Conservation (phyloP, 2,113 vertebrate genomes). For the Melanerpes formicivorus region DNA sequence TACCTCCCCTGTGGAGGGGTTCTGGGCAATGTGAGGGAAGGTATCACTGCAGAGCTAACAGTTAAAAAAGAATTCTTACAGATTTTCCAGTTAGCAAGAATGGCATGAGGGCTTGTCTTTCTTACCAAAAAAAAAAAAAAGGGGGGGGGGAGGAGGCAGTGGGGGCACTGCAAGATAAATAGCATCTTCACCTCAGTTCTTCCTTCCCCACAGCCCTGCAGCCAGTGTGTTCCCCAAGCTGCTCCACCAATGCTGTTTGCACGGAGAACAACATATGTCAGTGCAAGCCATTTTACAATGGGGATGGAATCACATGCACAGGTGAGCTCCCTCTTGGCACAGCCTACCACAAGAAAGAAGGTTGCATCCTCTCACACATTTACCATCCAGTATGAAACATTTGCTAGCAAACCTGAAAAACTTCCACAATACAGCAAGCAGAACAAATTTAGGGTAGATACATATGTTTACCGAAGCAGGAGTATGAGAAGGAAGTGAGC, state of each 20-base stretch:
- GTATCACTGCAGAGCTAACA: background rate
- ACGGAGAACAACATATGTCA: constrained; percentile 86
- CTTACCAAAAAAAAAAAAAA: background rate
- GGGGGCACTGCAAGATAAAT: background rate
- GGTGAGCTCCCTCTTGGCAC: constrained; percentile 69
- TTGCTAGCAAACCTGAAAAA: background rate
- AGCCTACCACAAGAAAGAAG: background rate
- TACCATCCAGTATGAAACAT: accelerated
- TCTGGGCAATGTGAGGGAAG: background rate
- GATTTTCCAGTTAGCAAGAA: background rate
- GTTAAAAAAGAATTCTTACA: background rate
- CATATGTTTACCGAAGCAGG: background rate
- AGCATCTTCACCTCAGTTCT: background rate
- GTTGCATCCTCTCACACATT: background rate
- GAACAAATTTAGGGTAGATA: background rate
- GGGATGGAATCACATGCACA: constrained; percentile 89
- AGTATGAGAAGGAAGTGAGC: background rate
- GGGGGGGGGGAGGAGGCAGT: too few relatives aligned
- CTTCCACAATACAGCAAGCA: background rate
- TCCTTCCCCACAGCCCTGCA: constrained; percentile 64
- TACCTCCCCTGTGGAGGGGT: background rate
- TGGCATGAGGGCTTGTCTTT: background rate
- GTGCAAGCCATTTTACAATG: constrained; percentile 85
- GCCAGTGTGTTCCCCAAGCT: constrained; percentile 80
- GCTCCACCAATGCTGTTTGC: constrained; percentile 85